Base-by-base conservation (phyloP, 2,113 vertebrate genomes). In the Oncorhynchus masou region DNA sequence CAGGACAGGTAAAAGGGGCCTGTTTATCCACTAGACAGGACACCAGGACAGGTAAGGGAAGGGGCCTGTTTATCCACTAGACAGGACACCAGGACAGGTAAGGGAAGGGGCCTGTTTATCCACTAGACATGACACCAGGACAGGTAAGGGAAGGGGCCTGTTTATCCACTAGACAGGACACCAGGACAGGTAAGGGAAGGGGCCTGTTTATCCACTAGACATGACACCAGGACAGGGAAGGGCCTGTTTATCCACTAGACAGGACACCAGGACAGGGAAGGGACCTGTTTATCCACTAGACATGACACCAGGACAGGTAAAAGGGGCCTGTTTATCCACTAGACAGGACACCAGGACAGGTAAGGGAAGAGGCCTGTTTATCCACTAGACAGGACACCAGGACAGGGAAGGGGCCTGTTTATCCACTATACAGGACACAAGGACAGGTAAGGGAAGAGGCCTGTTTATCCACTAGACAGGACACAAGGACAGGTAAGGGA, bases 401-500 rank as follows among this genome's bases (percentile, higher is more conserved):
- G 22, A 70, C 79, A 85, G 91, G 91, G 81, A 89, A 6, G 25
- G n/a, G n/a, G 3, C 5, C 25, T 49, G 48, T 49, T 49, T 15
- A 13, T 49, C 13, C 48, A 49, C 12, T 15, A 12, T 6, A 22
- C 71, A 15, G 12, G 66, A 22, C 34, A 45, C 29, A 11, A 59
- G 15, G 22, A 70, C 79, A n/a, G n/a, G n/a, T n/a, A n/a, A 85
- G 91, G 91, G 81, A 89, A 6, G 25, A 19, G n/a, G 3, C 5
- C 25, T 49, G 48, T 49, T 49, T 15, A 13, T 49, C 13, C 48
- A 49, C 12, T 15, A 12, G 12, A 22, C 71, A 15, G 12, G 66
- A 29, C 34, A 45, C 29, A 9, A 59, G 9, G 22, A 70, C 79
- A n/a, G n/a, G n/a, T n/a, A n/a, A 85, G 90, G 91, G 81, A 89